Conservation (phyloP, 1,140 invertebrate species). For the Cecropterus lyciades region DNA sequence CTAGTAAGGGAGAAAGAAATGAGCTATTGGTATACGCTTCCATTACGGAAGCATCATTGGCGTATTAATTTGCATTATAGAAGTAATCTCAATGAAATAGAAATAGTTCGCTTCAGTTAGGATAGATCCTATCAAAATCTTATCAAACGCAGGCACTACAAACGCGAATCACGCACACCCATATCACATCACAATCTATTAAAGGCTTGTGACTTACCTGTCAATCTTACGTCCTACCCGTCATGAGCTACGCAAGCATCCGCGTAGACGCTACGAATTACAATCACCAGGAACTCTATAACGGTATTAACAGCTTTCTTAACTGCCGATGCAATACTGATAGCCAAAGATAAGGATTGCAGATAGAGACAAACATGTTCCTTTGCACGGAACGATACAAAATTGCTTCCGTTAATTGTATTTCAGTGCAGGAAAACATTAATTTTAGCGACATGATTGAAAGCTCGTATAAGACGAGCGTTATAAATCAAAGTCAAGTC, state of each 20-base stretch:
- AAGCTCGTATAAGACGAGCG: too few relatives aligned
- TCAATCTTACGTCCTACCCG: background rate
- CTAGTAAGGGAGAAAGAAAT: too few relatives aligned
- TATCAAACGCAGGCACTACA: background rate
- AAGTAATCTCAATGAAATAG: too few relatives aligned
- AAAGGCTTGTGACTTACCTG: background rate
- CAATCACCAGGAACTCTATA: conserved; percentile 11
- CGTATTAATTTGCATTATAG: too few relatives aligned
- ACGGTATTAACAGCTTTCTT: background rate
- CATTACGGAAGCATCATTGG: too few relatives aligned
- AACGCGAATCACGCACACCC: background rate
- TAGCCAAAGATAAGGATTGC: background rate
- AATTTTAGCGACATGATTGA: too few relatives aligned
- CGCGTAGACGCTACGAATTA: conserved; percentile 8
- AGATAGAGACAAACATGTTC: background rate
- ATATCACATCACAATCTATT: background rate
- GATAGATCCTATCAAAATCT: background rate
- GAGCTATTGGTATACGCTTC: too few relatives aligned
- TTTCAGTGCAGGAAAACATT: background rate
- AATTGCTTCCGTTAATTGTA: conserved; percentile 10
- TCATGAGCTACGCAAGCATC: background rate
- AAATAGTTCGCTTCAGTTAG: background rate
- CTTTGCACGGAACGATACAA: background rate
- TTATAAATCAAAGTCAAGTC: too few relatives aligned
- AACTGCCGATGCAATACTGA: conserved; percentile 10